phyloP scores from a whole-genome alignment of 1,140 invertebrate genomes.

The Tenebrio molitor region DNA sequence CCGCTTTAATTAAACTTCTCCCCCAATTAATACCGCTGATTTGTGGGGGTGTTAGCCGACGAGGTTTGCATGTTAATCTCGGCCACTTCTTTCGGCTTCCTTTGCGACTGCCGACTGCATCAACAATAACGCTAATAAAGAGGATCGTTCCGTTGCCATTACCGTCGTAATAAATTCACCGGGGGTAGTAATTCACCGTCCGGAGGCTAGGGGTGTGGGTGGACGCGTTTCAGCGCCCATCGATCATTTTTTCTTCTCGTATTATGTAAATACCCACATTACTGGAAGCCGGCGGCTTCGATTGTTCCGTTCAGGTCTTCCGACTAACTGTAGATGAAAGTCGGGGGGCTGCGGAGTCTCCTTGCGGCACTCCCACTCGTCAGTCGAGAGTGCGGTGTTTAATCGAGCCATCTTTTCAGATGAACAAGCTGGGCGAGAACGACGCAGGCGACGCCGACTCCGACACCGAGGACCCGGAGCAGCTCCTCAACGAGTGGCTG shows the following conservation, averaged over 20 bases:
- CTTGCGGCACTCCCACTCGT: too few relatives aligned
- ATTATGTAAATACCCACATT: too few relatives aligned
- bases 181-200: background rate
- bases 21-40: too few relatives aligned
- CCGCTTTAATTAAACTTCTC: slow-evolving; percentile 1
- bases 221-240: background rate
- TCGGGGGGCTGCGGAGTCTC: too few relatives aligned
- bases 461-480: slow-evolving; percentile 73
- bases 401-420: slow-evolving; percentile 59
- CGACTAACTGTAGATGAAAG: too few relatives aligned
- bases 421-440: slow-evolving; percentile 59
- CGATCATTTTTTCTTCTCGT: background rate
- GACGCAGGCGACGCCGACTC: slow-evolving; percentile 67
- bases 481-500: slow-evolving; percentile 76
- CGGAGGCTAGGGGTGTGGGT: slow-evolving; percentile 3
- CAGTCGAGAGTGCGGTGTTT: too few relatives aligned
- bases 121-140: too few relatives aligned
- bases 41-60: background rate
- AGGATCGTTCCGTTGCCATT: background rate
- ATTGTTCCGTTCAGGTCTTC: too few relatives aligned
- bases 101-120: too few relatives aligned
- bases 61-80: slow-evolving; percentile 6
- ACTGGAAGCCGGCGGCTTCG: too few relatives aligned
- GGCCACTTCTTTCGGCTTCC: background rate
- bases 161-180: slow-evolving; percentile 7